Evolutionary conservation across 2,888 invertebrate genomes (phyloP).

Genomic region (Apomyelois bistriatella): DNA sequence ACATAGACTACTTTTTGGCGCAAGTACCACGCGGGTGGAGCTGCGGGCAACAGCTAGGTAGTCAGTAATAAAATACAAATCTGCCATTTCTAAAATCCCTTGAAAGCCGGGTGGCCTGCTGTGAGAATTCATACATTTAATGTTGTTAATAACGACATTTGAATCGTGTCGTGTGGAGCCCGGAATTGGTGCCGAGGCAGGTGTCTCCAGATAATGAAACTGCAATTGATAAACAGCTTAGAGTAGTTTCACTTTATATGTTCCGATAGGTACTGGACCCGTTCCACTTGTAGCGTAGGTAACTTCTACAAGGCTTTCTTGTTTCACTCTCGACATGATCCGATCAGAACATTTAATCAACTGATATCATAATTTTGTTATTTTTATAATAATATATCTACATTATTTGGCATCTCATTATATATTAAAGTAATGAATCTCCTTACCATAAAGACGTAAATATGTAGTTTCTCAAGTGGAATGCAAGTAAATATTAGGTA

Average conservation of each 20-base stretch:
- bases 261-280: constrained; percentile 51
- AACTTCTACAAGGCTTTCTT: constrained; percentile 61
- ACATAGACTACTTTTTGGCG: no score
- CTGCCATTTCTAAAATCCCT: background rate
- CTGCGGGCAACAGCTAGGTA: no score
- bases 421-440: no score
- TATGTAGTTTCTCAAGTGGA: no score
- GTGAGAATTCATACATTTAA: constrained; percentile 8
- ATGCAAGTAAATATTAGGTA: no score
- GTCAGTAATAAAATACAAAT: background rate
- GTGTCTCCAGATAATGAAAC: constrained; percentile 65
- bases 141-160: constrained; percentile 13
- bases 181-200: constrained; percentile 34
- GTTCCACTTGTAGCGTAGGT: constrained; percentile 54
- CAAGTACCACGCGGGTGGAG: no score
- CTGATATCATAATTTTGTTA: constrained; percentile 32
- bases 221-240: constrained; percentile 64
- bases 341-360: constrained; percentile 27
- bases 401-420: background rate
- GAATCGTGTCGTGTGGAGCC: constrained; percentile 15
- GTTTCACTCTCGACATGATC: constrained; percentile 36
- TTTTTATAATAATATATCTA: constrained; percentile 13
- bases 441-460: no score
- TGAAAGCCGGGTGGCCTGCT: background rate
- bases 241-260: constrained; percentile 67